phyloP scores from a whole-genome alignment of 2,888 invertebrate genomes.

The Xanthorhoe spadicearia region DNA sequence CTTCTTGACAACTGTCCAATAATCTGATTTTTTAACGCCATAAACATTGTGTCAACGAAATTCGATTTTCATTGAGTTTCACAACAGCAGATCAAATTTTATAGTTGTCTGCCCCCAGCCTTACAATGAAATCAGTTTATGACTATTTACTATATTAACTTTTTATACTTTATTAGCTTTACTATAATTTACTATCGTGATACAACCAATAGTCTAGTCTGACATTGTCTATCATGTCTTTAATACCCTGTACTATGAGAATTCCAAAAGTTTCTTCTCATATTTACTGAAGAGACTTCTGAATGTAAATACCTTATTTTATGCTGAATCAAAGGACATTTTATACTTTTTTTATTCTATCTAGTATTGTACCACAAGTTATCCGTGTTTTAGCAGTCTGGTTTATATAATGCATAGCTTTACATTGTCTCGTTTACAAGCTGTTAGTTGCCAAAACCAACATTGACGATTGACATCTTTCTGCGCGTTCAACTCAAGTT shows the following conservation, averaged over 20 bases:
- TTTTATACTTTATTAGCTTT: no score
- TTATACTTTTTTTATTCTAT: no score
- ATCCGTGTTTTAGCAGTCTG: not conserved
- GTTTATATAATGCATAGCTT: not conserved
- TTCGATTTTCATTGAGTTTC: conserved; percentile 2
- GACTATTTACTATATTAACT: no score
- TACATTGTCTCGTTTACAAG: conserved; percentile 1
- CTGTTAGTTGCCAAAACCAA: not conserved
- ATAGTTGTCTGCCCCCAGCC: conserved; percentile 17
- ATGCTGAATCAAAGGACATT: no score
- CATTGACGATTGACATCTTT: not conserved
- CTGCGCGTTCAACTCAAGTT: not conserved
- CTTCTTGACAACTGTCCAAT: conserved; percentile 23
- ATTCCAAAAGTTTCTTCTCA: not conserved
- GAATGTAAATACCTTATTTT: not conserved
- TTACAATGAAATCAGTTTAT: not conserved
- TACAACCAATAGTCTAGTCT: not conserved
- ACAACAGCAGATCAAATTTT: conserved; percentile 4
- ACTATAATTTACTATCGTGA: conserved; percentile 13
- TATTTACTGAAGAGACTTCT: not conserved
- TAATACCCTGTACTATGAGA: no score
- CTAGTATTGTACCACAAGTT: not conserved
- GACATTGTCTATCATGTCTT: not conserved
- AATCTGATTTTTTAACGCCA: not conserved
- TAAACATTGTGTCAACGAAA: conserved; percentile 14